These are phyloP conservation scores for Lepetodrilus schrolli DNA, from an alignment of 2,888 invertebrate genomes.

Conservation along the genomic window DNA sequence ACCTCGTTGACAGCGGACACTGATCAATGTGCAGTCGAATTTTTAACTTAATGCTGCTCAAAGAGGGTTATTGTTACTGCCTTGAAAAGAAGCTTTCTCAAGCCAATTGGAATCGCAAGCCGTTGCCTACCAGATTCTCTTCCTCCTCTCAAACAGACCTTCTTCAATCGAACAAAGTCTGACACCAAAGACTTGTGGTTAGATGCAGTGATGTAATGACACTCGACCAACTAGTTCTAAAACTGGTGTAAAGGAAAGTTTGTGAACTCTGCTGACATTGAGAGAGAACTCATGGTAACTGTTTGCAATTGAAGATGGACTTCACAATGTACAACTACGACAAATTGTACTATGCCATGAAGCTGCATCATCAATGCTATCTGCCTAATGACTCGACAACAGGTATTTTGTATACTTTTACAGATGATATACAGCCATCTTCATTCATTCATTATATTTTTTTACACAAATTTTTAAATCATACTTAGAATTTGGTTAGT, in stretches of 20 bases:
- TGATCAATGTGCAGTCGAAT: slow-evolving; percentile 20
- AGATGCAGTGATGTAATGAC: no score
- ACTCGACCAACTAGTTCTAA: no score
- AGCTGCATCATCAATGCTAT: background rate
- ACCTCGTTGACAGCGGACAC: background rate
- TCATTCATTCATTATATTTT: no score
- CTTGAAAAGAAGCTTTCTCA: slow-evolving; percentile 23
- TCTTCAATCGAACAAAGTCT: no score
- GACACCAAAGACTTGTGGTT: no score
- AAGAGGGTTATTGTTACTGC: slow-evolving; percentile 15
- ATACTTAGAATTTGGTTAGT: no score
- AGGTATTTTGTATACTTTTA: background rate
- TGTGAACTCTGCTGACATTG: no score
- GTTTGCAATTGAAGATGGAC: slow-evolving; percentile 12
- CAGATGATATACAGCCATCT: no score
- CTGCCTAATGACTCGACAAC: background rate
- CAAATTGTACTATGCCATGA: background rate
- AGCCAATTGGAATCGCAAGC: slow-evolving; percentile 23
- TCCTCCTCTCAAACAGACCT: no score
- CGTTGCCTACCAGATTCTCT: no score
- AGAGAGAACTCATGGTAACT: background rate
- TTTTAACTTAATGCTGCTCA: slow-evolving; percentile 15
- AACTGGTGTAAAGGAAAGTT: no score
- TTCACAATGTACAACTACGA: slow-evolving; percentile 9
- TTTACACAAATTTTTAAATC: no score